A percentile compares a stretch with the other conserved stretches of the same genome.
Evolutionary conservation across 2,888 invertebrate genomes (phyloP).

Genomic region (Liodrosophila aerea): DNA sequence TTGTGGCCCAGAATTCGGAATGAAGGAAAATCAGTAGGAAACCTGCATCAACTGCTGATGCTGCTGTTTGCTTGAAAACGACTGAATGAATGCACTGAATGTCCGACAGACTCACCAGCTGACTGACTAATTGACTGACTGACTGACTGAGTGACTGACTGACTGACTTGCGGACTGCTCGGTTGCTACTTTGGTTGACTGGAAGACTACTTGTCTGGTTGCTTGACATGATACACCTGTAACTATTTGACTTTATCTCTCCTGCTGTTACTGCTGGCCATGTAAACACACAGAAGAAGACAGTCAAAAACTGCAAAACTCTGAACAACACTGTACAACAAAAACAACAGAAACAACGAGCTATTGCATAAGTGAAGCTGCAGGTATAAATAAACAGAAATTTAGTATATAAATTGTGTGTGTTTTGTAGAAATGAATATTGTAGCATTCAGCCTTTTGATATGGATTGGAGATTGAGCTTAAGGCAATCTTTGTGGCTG

Average conservation of each 20-base stretch:
- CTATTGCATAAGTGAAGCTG: too few species aligned
- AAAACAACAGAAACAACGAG: slow-evolving; percentile 5
- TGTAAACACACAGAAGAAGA: slow-evolving; percentile 50
- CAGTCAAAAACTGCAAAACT: slow-evolving; percentile 20
- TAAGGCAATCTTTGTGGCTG: too few species aligned
- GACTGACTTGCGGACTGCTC: slow-evolving; percentile 16
- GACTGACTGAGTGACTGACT: slow-evolving; percentile 21
- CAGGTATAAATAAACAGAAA: slow-evolving; percentile 8
- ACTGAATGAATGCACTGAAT: slow-evolving; percentile 27
- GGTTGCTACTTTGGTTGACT: too few species aligned
- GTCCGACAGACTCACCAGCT: slow-evolving; percentile 22
- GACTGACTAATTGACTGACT: slow-evolving; percentile 10
- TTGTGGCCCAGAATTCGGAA: too few species aligned
- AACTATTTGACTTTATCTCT: slow-evolving; percentile 72
- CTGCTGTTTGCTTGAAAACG: slow-evolving; percentile 23
- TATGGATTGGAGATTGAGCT: too few species aligned
- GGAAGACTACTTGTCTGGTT: slow-evolving; percentile 41
- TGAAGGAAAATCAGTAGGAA: slow-evolving; percentile 2
- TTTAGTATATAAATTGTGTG: too few species aligned
- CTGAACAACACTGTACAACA: slow-evolving; percentile 39
- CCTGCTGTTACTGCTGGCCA: slow-evolving; percentile 37
- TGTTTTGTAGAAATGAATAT: too few species aligned
- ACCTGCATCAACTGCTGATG: background rate
- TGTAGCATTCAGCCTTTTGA: too few species aligned
- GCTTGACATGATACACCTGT: slow-evolving; percentile 65